Evolutionary conservation across 2,113 vertebrate species (phyloP), one percentile per base, ranked within the genome.

Genomic region (Tragelaphus buxtoni): DNA sequence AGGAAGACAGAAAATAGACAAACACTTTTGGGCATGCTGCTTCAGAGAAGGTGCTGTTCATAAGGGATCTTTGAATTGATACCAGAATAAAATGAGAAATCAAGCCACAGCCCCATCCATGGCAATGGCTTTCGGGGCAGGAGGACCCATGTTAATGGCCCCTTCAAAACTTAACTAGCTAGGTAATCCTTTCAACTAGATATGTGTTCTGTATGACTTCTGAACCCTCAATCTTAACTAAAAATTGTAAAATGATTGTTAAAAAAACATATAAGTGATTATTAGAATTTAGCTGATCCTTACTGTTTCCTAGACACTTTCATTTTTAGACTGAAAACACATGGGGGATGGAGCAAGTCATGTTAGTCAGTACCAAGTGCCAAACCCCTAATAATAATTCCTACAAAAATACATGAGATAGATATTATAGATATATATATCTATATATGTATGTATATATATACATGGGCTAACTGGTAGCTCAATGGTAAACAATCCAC

Each of bases 361-460:
- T 14, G 5, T 39, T 16, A 80, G 51, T 77, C 63, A 91, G 24
- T 13, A 91, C 10, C 9, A 91, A 69, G 10, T 45, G 77, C n/a
- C n/a, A 58, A 83, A 49, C 1, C 51, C 10, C 1, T 14, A 76
- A 65, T 7, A 86, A 3, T 81, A 76, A 86, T 74, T 65, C 13
- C 24, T 32, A 85, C 11, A 42, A 92, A 82, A 56, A 79, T 9
- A 35, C 4, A 95, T 63, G 49, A 47, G 13, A 16, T 51, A 83
- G 18, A n/a, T 80, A n/a, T 30, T 16, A 16, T 28, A 47, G 3
- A 1, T 9, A 14, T 16, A 28, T 39, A 20, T 69, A 69, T 22
- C 6, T 3, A 35, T 4, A 39, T 22, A 3, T 1, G 1, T 11
- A 39, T 72, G 2, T 12, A 13, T 11, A 42, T 22, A 14, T 3